These are phyloP conservation scores for Caradrina clavipalpis DNA, from an alignment of 2,888 invertebrate genomes.

Conservation along the genomic window DNA sequence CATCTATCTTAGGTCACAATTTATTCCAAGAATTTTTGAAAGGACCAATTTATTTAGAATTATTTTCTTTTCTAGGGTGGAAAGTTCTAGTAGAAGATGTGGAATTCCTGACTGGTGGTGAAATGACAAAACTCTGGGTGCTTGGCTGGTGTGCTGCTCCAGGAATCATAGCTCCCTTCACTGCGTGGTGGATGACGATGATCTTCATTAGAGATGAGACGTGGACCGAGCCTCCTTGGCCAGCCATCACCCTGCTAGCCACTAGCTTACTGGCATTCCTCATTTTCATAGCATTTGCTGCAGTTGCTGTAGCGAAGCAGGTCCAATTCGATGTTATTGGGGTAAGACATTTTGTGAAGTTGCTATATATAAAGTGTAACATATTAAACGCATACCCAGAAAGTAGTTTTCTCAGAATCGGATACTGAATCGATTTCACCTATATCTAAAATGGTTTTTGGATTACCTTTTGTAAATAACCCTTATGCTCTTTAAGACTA, in stretches of 20 bases:
- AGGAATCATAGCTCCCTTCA: conserved; percentile 68
- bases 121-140: conserved; percentile 75
- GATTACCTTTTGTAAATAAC: too few relatives aligned
- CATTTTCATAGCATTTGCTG: conserved; percentile 69
- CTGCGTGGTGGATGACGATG: conserved; percentile 77
- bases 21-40: not conserved
- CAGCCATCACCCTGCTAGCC: conserved; percentile 63
- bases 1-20: too few relatives aligned
- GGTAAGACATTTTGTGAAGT: conserved; percentile 64
- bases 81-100: conserved; percentile 80
- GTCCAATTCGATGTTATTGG: conserved; percentile 79
- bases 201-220: conserved; percentile 51
- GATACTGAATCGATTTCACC: too few relatives aligned
- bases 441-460: too few relatives aligned
- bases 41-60: too few relatives aligned
- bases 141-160: conserved; percentile 79
- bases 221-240: conserved; percentile 74
- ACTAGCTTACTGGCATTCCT: conserved; percentile 58
- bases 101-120: conserved; percentile 77
- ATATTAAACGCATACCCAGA: too few relatives aligned
- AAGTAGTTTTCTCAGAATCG: too few relatives aligned
- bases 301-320: conserved; percentile 76
- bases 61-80: conserved; percentile 73
- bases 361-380: not conserved
- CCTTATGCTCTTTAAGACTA: too few relatives aligned